Percentiles rank a stretch among this genome's conserved stretches.
These are phyloP conservation scores for Cololabis saira DNA, from an alignment of 2,113 vertebrate genomes.

Conservation along the genomic window DNA sequence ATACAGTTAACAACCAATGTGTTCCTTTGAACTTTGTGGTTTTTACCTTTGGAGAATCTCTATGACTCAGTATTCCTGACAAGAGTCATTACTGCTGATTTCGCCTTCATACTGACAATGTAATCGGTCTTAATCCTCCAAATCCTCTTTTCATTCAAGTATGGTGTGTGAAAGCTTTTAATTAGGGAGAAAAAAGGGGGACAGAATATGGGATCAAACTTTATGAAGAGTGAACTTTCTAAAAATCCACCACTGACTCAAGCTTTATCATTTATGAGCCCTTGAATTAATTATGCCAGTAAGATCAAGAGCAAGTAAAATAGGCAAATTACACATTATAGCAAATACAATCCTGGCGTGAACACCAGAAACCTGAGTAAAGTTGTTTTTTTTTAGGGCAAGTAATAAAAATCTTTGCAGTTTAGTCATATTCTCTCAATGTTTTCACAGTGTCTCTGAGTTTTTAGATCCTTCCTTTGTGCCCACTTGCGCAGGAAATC, in stretches of 20 bases:
- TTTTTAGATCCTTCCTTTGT: constrained; percentile 1
- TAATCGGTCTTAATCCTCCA: constrained; percentile 28
- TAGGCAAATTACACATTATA: neutral
- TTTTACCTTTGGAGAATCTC: constrained; percentile 35
- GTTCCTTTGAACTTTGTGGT: constrained; percentile 44
- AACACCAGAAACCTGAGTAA: neutral
- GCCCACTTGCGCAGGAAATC: neutral
- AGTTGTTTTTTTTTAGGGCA: neutral
- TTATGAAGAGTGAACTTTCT: neutral
- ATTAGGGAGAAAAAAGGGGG: constrained; percentile 14
- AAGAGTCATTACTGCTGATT: constrained; percentile 44
- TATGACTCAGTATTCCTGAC: constrained; percentile 49
- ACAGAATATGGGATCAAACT: constrained; percentile 1
- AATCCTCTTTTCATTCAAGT: constrained; percentile 17
- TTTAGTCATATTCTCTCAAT: neutral
- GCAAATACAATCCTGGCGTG: no score
- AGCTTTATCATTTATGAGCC: constrained; percentile 1
- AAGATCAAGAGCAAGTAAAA: constrained; percentile 10
- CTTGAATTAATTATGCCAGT: constrained; percentile 4
- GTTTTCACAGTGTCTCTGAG: neutral
- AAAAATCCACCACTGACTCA: constrained; percentile 12
- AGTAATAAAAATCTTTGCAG: no score
- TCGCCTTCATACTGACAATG: constrained; percentile 33
- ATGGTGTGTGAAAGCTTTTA: constrained; percentile 31
- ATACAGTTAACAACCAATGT: constrained; percentile 29